phyloP scores from a whole-genome alignment of 2,113 vertebrate genomes.

The Callochromis pleurospilus region DNA sequence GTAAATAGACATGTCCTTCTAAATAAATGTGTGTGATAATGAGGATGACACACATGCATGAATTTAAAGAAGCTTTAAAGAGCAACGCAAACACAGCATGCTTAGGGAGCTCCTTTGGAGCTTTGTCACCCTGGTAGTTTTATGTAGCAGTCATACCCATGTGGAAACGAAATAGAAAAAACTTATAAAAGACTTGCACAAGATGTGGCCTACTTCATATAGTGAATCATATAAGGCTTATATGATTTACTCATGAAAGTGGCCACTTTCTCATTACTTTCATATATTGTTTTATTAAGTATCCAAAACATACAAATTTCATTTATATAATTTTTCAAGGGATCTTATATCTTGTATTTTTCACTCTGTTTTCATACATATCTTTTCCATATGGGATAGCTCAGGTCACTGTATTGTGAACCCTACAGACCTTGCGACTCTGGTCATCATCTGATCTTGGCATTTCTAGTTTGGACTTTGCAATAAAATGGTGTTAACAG shows the following conservation, averaged over 20 bases:
- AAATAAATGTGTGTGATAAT: neutral
- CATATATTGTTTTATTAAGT: neutral
- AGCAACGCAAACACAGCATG: neutral
- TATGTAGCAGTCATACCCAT: neutral
- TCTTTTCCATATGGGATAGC: neutral
- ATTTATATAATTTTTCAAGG: neutral
- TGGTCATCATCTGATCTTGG: neutral
- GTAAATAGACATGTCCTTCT: neutral
- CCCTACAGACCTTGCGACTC: neutral
- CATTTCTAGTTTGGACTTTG: neutral
- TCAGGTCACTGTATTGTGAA: neutral
- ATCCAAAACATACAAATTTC: neutral
- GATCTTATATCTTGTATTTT: neutral
- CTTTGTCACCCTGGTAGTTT: neutral
- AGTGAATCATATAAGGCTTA: neutral
- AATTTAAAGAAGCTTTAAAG: neutral
- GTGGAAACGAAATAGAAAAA: neutral
- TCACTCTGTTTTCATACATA: neutral
- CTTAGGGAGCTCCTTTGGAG: neutral
- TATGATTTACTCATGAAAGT: neutral
- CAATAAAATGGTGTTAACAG: constrained; percentile 18
- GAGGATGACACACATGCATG: neutral
- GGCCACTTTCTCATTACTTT: neutral
- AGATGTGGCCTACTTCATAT: neutral
- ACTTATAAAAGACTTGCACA: neutral